Base-by-base conservation (phyloP, 2,888 invertebrate species). In the Dascillus cervinus region DNA sequence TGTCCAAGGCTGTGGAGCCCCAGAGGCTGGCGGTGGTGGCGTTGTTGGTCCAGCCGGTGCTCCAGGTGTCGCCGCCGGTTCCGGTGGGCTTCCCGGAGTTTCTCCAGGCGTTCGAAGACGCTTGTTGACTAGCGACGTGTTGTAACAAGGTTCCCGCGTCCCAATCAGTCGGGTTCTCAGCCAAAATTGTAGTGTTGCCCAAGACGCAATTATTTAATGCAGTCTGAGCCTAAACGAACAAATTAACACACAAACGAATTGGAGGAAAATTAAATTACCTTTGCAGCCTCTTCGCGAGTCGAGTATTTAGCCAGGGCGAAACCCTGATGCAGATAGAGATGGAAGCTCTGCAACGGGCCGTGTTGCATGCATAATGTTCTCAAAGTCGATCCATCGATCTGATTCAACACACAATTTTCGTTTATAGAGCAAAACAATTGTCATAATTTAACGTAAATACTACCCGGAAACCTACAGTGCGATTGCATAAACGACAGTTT, bases 291-390 rank as follows among this genome's bases (percentile, higher is more conserved):
- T 67, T 95, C 92, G 52, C 89, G 79, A 30, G 85, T 77, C 30
- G 85, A 82, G 71, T 95, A 96, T 69, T 90, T 89, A 57, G 92
- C 91, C 59, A 95, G 78, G 53, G 94, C 95, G 64, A 92, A 84
- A 53, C 92, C 91, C 71, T 91, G 89, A 68, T 86, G 89, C 65
- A 91, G 75, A 66, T 88, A 90, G 59, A 92, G 73, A 65, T 92
- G 90, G 75, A 95, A 95, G 71, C 83, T 88, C 67, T 82, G 82
- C 58, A 95, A 76, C 15, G 94, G 94, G 32, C 95, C 95, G 66
- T 95, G 94, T 69, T 95, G 95, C 72, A 90, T 80, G 67, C 95
- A 95, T 52, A 96, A 75, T 34, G 94, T 94, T 71, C 91, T 88
- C 68, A 95, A 71, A 26, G 92, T 94, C 22, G 91, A 88, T 43